Conservation (phyloP, 2,888 invertebrate species). For the Hanleya hanleyi region DNA sequence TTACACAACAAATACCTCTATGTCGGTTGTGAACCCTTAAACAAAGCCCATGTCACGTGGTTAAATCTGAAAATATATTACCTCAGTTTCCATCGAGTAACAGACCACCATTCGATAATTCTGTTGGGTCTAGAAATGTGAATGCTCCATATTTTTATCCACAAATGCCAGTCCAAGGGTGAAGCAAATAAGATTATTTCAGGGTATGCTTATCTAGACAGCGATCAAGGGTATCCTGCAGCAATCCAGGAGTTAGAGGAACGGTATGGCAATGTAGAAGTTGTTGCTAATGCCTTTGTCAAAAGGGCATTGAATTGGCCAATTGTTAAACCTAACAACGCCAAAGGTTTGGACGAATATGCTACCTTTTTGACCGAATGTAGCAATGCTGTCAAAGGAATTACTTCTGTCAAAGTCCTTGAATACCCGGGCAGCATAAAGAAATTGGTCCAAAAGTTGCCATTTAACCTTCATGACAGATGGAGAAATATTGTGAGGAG, state of each 20-base stretch:
- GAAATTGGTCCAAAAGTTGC: slow-evolving; percentile 24
- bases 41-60: too few relatives aligned
- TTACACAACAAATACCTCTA: too few relatives aligned
- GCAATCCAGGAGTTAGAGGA: slow-evolving; percentile 7
- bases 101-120: too few relatives aligned
- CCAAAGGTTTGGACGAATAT: slow-evolving; percentile 25
- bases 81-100: too few relatives aligned
- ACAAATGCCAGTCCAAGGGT: too few relatives aligned
- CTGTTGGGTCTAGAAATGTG: too few relatives aligned
- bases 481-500: slow-evolving; percentile 15
- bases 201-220: too few relatives aligned
- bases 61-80: too few relatives aligned
- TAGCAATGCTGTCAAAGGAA: slow-evolving; percentile 17
- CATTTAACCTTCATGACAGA: slow-evolving; percentile 23
- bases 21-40: too few relatives aligned
- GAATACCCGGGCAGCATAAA: slow-evolving; percentile 27
- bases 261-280: slow-evolving; percentile 7
- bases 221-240: slow-evolving; percentile 7
- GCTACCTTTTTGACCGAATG: slow-evolving; percentile 29
- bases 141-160: too few relatives aligned
- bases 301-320: slow-evolving; percentile 8
- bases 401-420: too few relatives aligned
- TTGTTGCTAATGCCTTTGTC: slow-evolving; percentile 8
- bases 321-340: slow-evolving; percentile 12
- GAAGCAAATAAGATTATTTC: too few relatives aligned